phyloP scores from a whole-genome alignment of 1,140 invertebrate species.

The Apis cerana region DNA sequence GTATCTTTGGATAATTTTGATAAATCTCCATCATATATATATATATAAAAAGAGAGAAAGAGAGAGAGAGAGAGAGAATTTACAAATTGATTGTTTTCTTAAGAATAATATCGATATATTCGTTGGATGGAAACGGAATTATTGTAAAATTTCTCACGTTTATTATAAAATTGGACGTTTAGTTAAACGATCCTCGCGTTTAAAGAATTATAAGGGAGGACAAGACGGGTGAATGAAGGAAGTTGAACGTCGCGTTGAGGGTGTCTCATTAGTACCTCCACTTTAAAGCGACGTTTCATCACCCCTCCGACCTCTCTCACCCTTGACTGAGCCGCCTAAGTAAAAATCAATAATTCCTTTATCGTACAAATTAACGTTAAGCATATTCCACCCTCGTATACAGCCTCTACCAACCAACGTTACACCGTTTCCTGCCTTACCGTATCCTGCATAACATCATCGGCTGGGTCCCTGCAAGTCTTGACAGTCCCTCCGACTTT shows the following conservation, averaged over 20 bases:
- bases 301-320: constrained; percentile 63
- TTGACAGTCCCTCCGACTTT: constrained; percentile 29
- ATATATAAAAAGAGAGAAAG: too few species aligned
- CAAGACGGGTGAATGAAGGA: constrained; percentile 13
- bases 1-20: too few species aligned
- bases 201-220: background rate
- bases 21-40: too few species aligned
- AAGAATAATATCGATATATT: background rate
- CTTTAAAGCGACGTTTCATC: constrained; percentile 65
- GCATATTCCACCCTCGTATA: constrained; percentile 77
- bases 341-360: constrained; percentile 81
- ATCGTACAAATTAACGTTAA: constrained; percentile 80
- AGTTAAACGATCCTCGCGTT: background rate
- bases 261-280: constrained; percentile 68
- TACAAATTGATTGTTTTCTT: too few species aligned
- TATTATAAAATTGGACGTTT: background rate
- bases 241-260: constrained; percentile 62
- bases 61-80: too few species aligned
- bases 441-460: constrained; percentile 67
- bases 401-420: constrained; percentile 57
- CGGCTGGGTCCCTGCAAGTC: constrained; percentile 40
- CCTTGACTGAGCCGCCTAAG: constrained; percentile 74
- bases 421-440: constrained; percentile 61
- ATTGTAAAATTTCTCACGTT: too few species aligned
- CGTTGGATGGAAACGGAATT: background rate